phyloP scores from a whole-genome alignment of 53 echinoderm and acorn worm species.

The Luidia sarsii region DNA sequence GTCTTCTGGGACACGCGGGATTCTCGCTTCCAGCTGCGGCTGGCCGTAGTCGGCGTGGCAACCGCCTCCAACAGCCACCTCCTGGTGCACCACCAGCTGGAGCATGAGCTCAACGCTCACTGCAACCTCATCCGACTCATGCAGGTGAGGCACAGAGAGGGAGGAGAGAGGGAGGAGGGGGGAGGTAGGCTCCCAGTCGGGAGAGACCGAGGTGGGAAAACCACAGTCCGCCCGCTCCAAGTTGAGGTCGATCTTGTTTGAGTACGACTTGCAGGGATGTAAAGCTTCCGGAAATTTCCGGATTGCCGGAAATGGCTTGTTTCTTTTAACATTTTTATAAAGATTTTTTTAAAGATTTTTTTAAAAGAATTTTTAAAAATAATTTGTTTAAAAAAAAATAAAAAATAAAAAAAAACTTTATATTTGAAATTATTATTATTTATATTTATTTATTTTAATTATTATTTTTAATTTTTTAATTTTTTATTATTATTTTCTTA shows the following conservation, averaged over 20 bases:
- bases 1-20: conserved; percentile 69
- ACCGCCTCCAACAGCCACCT: conserved; percentile 83
- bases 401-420: no score
- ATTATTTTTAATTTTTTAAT: neutral
- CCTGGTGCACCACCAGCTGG: conserved; percentile 69
- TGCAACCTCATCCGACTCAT: conserved; percentile 69
- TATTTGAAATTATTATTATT: no score
- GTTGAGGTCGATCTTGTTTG: no score
- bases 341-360: no score
- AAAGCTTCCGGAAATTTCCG: no score
- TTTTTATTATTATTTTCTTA: neutral
- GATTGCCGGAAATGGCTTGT: no score
- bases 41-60: conserved; percentile 68
- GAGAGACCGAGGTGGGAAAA: no score
- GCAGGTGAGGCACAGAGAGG: conserved; percentile 59
- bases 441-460: neutral
- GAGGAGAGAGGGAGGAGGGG: no score
- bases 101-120: conserved; percentile 85
- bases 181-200: no score
- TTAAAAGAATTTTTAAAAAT: neutral
- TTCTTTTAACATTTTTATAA: no score
- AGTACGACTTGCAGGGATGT: no score
- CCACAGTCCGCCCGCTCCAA: no score
- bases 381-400: neutral
- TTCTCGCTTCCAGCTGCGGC: conserved; percentile 60